Evolutionary conservation across 2,888 invertebrate genomes (phyloP), one percentile per base, ranked within the genome.

Genomic region (Brachyopa scutellaris): DNA sequence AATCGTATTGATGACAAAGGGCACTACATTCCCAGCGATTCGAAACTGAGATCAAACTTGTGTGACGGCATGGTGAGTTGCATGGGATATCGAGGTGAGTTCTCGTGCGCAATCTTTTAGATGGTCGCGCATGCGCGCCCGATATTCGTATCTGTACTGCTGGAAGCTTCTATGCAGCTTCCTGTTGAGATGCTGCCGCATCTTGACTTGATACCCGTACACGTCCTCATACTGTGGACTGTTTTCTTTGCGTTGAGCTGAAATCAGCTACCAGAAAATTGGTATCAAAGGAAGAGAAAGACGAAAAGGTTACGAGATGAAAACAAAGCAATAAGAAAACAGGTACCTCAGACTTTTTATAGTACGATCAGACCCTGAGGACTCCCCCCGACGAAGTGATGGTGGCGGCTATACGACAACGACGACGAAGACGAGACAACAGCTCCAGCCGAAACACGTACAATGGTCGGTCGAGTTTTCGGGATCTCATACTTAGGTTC

Each of bases 251-350:
- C 55, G 62, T 62, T 80, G 55, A 67, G 17, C 31, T 64, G 9
- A 53, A 82, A 26, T 45, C 59, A 82, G 77, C 82, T 82, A 72
- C 82, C 70, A 82, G 82, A 82, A 82, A 82, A 82, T 82, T 61
- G 66, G 19, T 38, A 53, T 42, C 40, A 11, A 2, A 6, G 7
- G 26, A 31, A 53, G 61, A 55, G 49, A 47, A 21, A 33, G 7
- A 73, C 26, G 15, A 53, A 73, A 59, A 64, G 26, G 55, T 69
- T 64, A 62, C 26, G 29, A 31, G 66, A 55, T 9, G 17, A 66
- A 61, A 49, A 57, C 40, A 38, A 82, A 76, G 64, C 55, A 72
- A 31, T 29, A 69, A 61, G 59, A 40, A 49, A 74, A 64, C 73
- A 62, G 67, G 61, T 69, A 74, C 49, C 13, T 19, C 29, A 31